Base-by-base conservation (phyloP, 92 coral and sea anemone species). In the Desmophyllum pertusum region DNA sequence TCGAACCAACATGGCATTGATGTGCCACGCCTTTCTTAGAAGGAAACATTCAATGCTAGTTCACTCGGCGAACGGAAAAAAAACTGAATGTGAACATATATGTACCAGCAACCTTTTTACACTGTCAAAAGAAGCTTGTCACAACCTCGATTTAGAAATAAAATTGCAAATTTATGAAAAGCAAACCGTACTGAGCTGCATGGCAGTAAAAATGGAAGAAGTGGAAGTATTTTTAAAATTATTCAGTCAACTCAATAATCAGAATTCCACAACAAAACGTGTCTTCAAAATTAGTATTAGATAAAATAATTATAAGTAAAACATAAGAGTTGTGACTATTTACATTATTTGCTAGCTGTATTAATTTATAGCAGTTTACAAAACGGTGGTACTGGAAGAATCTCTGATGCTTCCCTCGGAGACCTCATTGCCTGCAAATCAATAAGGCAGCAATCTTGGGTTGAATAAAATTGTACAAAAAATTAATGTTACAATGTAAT, bases 401-500 rank as follows among this genome's bases (percentile, higher is more conserved):
- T 66, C n/a, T 17, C 41, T 37, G 27, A 66, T 67, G 25, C 45
- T 3, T 43, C 73, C 59, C 41, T 74, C 9, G 40, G 29, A 29
- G 7, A 46, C 6, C 63, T 74, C 78, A 74, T 7, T 45, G 78
- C 61, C 78, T 74, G 40, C 18, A 42, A 74, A 43, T 74, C 78
- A 74, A 74, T 59, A 73, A 42, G 61, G 48, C 40, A 48, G 18
- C 2, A 46, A 59, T 59, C 35, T 8, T 25, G 31, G n/a, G 65
- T 59, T 59, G 27, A 3, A 59, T 9, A 25, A 27, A 59, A 59
- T 10, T 27, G 65, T 29, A 55, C 29, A n/a, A 23, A 55, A 55
- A 25, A 53, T 25, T 6, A 9, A 45, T 45, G 6, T 45, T 10
- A 3, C 23, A 19, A 33, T 69, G 45, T 68, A 31, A 11, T 57